Conservation (phyloP, 2,797 vertebrate species). For the Sandelia bainsii region DNA sequence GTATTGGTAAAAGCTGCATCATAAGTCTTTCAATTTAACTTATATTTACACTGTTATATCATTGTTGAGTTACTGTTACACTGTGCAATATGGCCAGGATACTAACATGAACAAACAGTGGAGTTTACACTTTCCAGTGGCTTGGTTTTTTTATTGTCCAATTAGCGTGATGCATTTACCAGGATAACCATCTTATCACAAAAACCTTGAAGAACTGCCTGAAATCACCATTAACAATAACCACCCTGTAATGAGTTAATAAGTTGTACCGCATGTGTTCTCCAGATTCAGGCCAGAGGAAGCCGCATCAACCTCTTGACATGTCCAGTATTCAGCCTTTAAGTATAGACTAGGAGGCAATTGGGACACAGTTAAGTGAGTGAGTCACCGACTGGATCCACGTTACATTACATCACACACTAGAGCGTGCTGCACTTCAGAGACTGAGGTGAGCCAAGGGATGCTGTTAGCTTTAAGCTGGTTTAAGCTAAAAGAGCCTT, state of each 20-base stretch:
- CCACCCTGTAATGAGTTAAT: not conserved
- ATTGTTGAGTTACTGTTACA: not conserved
- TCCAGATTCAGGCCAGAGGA: constrained; percentile 4
- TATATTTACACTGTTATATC: not conserved
- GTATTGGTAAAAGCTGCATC: not conserved
- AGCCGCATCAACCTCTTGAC: not conserved
- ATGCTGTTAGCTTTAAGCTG: constrained; percentile 31
- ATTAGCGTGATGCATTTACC: not conserved
- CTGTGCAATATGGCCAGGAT: not conserved
- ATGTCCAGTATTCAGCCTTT: constrained; percentile 19
- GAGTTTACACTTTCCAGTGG: not conserved
- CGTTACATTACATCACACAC: constrained; percentile 53
- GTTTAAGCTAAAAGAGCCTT: constrained; percentile 20
- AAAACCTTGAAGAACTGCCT: not conserved
- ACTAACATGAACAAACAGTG: not conserved
- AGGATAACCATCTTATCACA: constrained; percentile 6
- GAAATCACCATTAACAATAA: not conserved
- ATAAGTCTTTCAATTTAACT: no score
- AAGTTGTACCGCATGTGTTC: not conserved
- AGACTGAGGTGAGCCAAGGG: constrained; percentile 26
- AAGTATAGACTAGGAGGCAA: constrained; percentile 31
- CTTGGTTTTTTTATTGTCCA: no score
- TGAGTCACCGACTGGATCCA: constrained; percentile 50
- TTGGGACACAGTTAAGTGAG: constrained; percentile 41
- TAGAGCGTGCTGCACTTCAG: constrained; percentile 31